A percentile compares a stretch with the other conserved stretches of the same genome.
Conservation (phyloP, 1,140 invertebrate species). For the Probaryconus sp. region DNA sequence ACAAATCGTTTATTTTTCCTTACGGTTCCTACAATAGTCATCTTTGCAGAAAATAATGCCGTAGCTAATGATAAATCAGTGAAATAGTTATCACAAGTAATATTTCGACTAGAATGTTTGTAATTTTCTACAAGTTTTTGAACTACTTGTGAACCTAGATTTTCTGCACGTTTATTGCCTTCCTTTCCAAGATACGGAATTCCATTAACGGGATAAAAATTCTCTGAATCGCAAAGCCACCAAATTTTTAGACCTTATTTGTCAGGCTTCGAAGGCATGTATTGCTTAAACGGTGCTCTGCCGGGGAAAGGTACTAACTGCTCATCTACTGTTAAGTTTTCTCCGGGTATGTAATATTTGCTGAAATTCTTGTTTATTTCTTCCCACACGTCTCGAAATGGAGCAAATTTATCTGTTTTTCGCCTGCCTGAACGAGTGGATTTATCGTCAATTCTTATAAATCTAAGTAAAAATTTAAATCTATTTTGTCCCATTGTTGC, state of each 20-base stretch:
- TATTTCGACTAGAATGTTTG: slow-evolving; percentile 47
- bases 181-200: slow-evolving; percentile 62
- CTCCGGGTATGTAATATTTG: slow-evolving; percentile 49
- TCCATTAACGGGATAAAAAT: slow-evolving; percentile 53
- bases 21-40: slow-evolving; percentile 63
- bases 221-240: slow-evolving; percentile 65
- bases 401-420: slow-evolving; percentile 57
- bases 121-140: slow-evolving; percentile 49
- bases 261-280: slow-evolving; percentile 74
- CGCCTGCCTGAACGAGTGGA: slow-evolving; percentile 45
- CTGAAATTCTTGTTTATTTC: slow-evolving; percentile 33
- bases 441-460: slow-evolving; percentile 66
- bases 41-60: slow-evolving; percentile 41
- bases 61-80: slow-evolving; percentile 50
- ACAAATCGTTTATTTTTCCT: slow-evolving; percentile 58
- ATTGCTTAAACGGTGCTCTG: slow-evolving; percentile 69
- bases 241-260: slow-evolving; percentile 77
- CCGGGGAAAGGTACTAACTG: slow-evolving; percentile 68
- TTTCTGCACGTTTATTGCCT: slow-evolving; percentile 40
- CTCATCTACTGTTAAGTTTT: slow-evolving; percentile 62
- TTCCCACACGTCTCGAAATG: slow-evolving; percentile 53
- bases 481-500: slow-evolving; percentile 56
- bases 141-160: slow-evolving; percentile 41
- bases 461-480: slow-evolving; percentile 52
- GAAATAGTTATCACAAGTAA: slow-evolving; percentile 37